Conservation (phyloP, 2,113 vertebrate species). For the Alethe castanea region DNA sequence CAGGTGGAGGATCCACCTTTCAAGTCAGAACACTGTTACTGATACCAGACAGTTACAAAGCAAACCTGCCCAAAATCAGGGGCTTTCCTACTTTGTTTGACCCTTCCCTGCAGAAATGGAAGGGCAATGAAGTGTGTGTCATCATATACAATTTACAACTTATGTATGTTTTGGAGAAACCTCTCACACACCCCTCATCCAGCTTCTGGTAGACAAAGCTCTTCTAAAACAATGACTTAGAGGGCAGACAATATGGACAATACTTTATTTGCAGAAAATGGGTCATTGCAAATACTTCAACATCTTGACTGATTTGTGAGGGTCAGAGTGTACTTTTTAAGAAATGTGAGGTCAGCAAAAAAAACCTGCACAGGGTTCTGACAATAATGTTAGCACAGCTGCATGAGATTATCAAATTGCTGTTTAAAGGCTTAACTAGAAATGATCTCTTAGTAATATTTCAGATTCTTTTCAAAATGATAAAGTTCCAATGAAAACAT, state of each 20-base stretch:
- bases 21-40: not conserved
- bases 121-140: not conserved
- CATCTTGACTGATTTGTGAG: not conserved
- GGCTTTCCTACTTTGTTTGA: not conserved
- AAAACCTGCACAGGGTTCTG: not conserved
- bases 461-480: not conserved
- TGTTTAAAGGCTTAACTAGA: not conserved
- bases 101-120: not conserved
- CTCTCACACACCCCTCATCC: fast-evolving
- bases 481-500: not conserved
- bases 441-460: not conserved
- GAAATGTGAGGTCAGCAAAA: not conserved
- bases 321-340: not conserved
- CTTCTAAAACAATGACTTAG: not conserved
- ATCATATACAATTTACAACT: not conserved
- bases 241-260: not conserved
- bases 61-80: not conserved
- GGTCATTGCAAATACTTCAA: not conserved
- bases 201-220: not conserved
- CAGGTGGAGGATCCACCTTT: not conserved
- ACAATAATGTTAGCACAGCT: not conserved
- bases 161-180: not conserved
- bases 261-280: not conserved
- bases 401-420: not conserved
- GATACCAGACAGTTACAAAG: not conserved